Evolutionary conservation across 2,797 vertebrate species (phyloP).

Genomic region (Knipowitschia caucasica): DNA sequence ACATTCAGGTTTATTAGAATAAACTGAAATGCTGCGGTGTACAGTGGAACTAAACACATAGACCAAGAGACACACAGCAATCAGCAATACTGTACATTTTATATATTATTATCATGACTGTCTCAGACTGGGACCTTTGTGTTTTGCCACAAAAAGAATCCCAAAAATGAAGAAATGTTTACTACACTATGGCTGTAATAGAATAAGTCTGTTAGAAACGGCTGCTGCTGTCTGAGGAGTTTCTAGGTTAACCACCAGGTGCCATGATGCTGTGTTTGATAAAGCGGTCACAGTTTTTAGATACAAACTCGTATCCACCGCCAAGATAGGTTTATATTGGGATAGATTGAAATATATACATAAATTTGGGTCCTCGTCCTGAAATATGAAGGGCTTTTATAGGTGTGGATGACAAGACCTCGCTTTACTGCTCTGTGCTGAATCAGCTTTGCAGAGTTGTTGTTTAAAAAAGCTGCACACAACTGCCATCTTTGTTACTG

Average conservation of each 20-base stretch:
- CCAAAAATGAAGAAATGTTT: neutral
- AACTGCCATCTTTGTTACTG: constrained; percentile 6
- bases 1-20: no score
- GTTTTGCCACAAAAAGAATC: neutral
- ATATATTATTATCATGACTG: neutral
- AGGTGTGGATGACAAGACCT: neutral
- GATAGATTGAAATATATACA: no score
- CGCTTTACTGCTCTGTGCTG: neutral
- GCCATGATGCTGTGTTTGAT: constrained; percentile 9
- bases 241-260: constrained; percentile 13
- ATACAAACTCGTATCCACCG: neutral
- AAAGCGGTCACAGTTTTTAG: constrained; percentile 3
- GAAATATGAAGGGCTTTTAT: neutral
- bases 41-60: neutral
- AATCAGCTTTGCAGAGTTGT: neutral
- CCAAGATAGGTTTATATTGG: neutral
- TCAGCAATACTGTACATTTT: neutral
- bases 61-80: neutral
- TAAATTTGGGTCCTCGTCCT: neutral
- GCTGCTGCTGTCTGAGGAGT: constrained; percentile 4
- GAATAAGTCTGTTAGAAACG: constrained; percentile 1
- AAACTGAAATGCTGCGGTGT: neutral
- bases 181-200: neutral
- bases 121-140: neutral
- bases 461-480: constrained; percentile 1